Conservation (phyloP, 2,888 invertebrate genomes). For the Cylindroiulus punctatus region DNA sequence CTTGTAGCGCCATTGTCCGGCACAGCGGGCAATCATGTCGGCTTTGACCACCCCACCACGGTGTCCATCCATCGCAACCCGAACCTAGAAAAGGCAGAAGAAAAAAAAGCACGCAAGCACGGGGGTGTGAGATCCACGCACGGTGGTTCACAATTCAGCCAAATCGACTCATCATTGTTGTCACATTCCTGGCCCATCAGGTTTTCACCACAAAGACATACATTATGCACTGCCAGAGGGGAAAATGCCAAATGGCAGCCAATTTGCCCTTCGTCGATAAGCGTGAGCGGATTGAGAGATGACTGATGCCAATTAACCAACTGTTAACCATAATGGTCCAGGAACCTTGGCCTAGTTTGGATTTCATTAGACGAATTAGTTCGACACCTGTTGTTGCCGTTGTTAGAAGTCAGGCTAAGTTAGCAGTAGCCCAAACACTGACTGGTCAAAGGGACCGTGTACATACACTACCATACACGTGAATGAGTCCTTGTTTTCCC, state of each 20-base stretch:
- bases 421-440: background rate
- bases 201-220: slow-evolving; percentile 52
- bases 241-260: background rate
- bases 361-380: slow-evolving; percentile 40
- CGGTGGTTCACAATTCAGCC: slow-evolving; percentile 48
- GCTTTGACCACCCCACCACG: slow-evolving; percentile 52
- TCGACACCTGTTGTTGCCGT: slow-evolving; percentile 12
- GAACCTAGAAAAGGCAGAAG: background rate
- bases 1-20: slow-evolving; percentile 50
- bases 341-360: background rate
- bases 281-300: background rate
- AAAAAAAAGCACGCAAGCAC: slow-evolving; percentile 44
- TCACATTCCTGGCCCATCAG: slow-evolving; percentile 51
- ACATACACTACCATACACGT: no score
- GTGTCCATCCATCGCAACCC: slow-evolving; percentile 44
- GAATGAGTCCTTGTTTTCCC: no score
- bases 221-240: background rate
- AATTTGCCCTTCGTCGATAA: background rate
- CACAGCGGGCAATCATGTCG: slow-evolving; percentile 53
- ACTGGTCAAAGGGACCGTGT: background rate
- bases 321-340: no score
- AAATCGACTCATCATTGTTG: slow-evolving; percentile 53
- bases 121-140: slow-evolving; percentile 51
- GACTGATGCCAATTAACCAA: slow-evolving; percentile 41
- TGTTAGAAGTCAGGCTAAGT: background rate